Evolutionary conservation across 1,140 invertebrate genomes (phyloP).

Genomic region (Tetragnatha versicolor): DNA sequence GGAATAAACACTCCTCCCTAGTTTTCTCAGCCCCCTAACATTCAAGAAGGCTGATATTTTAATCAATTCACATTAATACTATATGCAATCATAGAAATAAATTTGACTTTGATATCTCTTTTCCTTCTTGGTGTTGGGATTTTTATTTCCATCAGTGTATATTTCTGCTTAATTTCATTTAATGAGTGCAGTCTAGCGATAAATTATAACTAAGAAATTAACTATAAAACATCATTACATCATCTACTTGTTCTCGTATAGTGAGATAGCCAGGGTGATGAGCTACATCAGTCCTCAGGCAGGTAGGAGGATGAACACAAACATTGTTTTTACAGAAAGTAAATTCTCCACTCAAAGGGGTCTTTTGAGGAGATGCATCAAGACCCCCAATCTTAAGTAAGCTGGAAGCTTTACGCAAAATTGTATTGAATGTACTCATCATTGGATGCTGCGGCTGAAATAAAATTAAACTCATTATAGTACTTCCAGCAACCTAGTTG

Average conservation of each 20-base stretch:
- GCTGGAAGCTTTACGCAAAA: constrained; percentile 45
- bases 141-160: too few relatives aligned
- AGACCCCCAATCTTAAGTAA: constrained; percentile 43
- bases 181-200: too few relatives aligned
- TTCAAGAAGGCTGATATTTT: too few relatives aligned
- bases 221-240: constrained; percentile 5
- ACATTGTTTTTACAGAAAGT: constrained; percentile 91
- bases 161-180: too few relatives aligned
- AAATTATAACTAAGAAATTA: not conserved
- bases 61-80: too few relatives aligned
- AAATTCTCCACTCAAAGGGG: constrained; percentile 74
- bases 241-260: constrained; percentile 74
- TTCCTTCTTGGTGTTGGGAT: too few relatives aligned
- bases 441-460: not conserved
- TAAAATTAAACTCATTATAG: not conserved
- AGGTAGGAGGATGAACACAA: constrained; percentile 89
- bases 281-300: constrained; percentile 66
- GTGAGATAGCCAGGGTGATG: constrained; percentile 93
- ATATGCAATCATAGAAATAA: too few relatives aligned
- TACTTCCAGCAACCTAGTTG: not conserved
- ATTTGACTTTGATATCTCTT: too few relatives aligned
- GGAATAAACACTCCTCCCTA: too few relatives aligned
- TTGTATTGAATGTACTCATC: constrained; percentile 50
- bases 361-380: constrained; percentile 22
- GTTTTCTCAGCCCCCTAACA: too few relatives aligned